Evolutionary conservation across 2,888 invertebrate species (phyloP).

Genomic region (Pegoplata infirma): DNA sequence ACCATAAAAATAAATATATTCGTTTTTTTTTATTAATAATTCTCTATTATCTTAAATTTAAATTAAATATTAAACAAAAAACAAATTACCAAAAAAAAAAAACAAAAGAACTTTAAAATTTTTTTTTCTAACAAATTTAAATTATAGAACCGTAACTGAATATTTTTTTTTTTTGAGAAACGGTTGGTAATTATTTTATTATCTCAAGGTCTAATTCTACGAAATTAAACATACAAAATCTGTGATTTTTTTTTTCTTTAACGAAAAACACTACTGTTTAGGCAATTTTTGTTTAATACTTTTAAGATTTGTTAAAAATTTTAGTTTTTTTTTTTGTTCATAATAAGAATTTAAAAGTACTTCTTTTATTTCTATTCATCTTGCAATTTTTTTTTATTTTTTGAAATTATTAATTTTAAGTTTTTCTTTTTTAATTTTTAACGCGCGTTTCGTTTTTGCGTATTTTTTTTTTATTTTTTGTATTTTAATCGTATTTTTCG

Average conservation of each 20-base stretch:
- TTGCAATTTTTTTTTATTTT: slow-evolving; percentile 16
- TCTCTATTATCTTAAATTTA: slow-evolving; percentile 10
- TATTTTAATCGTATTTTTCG: slow-evolving; percentile 36
- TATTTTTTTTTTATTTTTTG: slow-evolving; percentile 16
- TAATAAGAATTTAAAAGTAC: too few species aligned
- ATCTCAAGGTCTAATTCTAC: slow-evolving; percentile 47
- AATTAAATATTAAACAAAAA: neutral
- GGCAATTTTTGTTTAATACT: slow-evolving; percentile 43
- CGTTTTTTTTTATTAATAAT: slow-evolving; percentile 19
- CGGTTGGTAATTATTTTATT: slow-evolving; percentile 36
- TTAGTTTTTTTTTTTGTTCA: slow-evolving; percentile 13
- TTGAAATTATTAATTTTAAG: slow-evolving; percentile 18
- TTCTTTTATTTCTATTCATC: slow-evolving; percentile 1
- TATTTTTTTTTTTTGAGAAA: slow-evolving; percentile 46
- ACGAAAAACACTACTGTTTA: slow-evolving; percentile 49
- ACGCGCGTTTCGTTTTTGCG: slow-evolving; percentile 11
- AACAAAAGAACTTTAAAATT: slow-evolving; percentile 20
- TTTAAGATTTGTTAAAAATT: slow-evolving; percentile 43
- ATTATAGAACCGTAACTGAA: slow-evolving; percentile 14
- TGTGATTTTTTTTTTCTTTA: slow-evolving; percentile 55
- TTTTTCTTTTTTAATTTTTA: slow-evolving; percentile 22
- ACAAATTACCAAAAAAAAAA: slow-evolving; percentile 26
- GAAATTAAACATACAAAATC: slow-evolving; percentile 51
- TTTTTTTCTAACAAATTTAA: slow-evolving; percentile 1
- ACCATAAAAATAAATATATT: neutral